A percentile compares a stretch with the other conserved stretches of the same genome.
These are phyloP conservation scores for Zelostemma sp. DNA, from an alignment of 1,140 invertebrate species.

Conservation along the genomic window DNA sequence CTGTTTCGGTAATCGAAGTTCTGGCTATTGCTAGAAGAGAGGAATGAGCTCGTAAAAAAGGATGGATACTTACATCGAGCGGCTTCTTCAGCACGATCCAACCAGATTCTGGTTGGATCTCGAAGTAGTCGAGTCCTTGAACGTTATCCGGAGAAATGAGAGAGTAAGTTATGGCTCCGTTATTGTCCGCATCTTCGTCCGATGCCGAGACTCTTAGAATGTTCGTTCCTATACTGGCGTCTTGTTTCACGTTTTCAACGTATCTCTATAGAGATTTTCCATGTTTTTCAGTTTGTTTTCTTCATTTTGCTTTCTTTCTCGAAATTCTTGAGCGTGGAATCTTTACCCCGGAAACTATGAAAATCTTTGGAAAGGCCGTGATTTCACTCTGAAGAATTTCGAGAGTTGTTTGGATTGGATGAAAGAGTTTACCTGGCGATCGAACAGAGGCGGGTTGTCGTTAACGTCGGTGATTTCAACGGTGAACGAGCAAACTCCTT, in stretches of 20 bases:
- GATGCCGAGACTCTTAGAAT: constrained; percentile 94
- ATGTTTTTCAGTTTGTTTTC: not conserved
- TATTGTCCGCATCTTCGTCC: constrained; percentile 96
- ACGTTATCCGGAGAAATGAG: constrained; percentile 84
- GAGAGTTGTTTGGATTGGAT: constrained; percentile 3
- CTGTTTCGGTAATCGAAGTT: constrained; percentile 29
- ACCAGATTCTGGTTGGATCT: constrained; percentile 94
- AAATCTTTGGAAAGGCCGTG: no score
- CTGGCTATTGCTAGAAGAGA: constrained; percentile 27
- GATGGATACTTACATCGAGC: constrained; percentile 88
- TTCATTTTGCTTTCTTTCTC: no score
- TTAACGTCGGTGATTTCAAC: constrained; percentile 97
- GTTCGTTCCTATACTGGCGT: constrained; percentile 94
- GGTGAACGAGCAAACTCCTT: constrained; percentile 95
- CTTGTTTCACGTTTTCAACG: constrained; percentile 96
- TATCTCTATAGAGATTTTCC: constrained; percentile 82
- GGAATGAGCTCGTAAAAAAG: constrained; percentile 12
- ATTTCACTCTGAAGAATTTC: no score
- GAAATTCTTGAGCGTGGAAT: no score
- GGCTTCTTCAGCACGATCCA: constrained; percentile 96
- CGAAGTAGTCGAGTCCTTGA: constrained; percentile 90
- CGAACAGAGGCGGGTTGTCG: constrained; percentile 93
- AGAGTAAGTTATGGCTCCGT: constrained; percentile 94
- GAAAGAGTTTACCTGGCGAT: constrained; percentile 81
- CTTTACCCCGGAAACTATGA: no score